A percentile compares a stretch with the other conserved stretches of the same genome.
Conservation (phyloP, 2,113 vertebrate species). For the Ptilorrhoa leucosticta region DNA sequence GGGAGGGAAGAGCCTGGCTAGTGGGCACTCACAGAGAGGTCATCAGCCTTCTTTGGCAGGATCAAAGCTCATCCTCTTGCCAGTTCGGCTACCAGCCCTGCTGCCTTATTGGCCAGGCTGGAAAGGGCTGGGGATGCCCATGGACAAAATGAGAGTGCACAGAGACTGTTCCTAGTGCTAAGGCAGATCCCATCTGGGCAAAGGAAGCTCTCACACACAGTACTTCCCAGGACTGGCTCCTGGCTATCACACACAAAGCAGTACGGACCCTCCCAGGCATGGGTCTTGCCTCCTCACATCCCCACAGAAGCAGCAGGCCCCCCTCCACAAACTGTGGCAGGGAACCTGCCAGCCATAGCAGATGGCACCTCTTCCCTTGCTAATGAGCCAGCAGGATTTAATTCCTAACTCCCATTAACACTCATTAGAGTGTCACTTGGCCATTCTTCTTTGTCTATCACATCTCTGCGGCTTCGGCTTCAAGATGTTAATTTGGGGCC, state of each 20-base stretch:
- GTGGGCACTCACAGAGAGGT: not conserved
- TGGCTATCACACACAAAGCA: not conserved
- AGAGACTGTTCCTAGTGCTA: not conserved
- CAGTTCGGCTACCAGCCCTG: not conserved
- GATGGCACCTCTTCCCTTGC: constrained; percentile 39
- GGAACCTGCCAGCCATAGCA: constrained; percentile 12
- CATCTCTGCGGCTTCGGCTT: not conserved
- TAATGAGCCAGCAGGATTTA: constrained; percentile 21
- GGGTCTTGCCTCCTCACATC: not conserved
- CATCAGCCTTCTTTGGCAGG: not conserved
- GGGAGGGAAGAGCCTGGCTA: not conserved
- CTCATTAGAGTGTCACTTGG: constrained; percentile 26
- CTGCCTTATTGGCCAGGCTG: not conserved
- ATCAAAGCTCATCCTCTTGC: not conserved
- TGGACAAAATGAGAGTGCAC: not conserved
- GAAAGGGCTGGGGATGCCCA: not conserved
- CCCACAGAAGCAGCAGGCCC: not conserved
- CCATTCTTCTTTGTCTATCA: not conserved
- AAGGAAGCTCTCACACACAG: rapidly evolving
- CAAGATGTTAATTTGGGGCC: not conserved
- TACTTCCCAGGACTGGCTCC: not conserved
- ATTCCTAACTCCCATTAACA: constrained; percentile 20
- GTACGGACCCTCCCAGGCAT: not conserved
- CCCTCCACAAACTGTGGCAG: not conserved
- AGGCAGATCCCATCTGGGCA: not conserved